A percentile compares a stretch with the other conserved stretches of the same genome.
Conservation (phyloP, 2,888 invertebrate genomes). For the Synanthedon tipuliformis region DNA sequence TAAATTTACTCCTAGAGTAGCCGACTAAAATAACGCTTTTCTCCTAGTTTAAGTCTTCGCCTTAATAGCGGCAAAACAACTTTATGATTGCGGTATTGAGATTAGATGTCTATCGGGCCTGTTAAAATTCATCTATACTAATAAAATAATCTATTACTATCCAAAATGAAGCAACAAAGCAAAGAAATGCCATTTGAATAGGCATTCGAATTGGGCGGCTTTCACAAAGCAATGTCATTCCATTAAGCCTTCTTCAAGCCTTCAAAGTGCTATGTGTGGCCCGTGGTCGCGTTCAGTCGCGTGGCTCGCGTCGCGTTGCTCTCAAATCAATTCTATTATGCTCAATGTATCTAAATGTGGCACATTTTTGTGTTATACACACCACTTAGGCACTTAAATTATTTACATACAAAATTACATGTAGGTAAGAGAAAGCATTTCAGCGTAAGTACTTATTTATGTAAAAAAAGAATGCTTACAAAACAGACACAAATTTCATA, state of each 20-base stretch:
- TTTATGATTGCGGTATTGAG: constrained; percentile 33
- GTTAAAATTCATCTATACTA: constrained; percentile 58
- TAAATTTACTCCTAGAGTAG: too few species aligned
- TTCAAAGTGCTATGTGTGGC: constrained; percentile 59
- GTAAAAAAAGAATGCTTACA: too few species aligned
- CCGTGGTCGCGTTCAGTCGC: constrained; percentile 63
- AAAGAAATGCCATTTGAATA: constrained; percentile 69
- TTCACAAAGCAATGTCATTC: constrained; percentile 67
- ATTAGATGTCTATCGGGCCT: constrained; percentile 44
- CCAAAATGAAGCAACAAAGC: constrained; percentile 68
- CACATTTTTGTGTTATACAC: background rate
- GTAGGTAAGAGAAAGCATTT: too few species aligned
- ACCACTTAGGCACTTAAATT: background rate
- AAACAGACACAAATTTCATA: too few species aligned
- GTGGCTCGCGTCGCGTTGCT: constrained; percentile 31
- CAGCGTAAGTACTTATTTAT: too few species aligned
- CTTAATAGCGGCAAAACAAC: constrained; percentile 19
- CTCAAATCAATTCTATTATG: constrained; percentile 57
- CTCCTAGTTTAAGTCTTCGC: too few species aligned
- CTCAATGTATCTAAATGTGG: background rate
- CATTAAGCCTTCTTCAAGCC: constrained; percentile 67
- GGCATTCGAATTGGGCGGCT: constrained; percentile 70
- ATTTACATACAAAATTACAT: too few species aligned
- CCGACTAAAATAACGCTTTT: background rate
- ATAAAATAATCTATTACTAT: constrained; percentile 68